Percentiles rank a stretch among this genome's conserved stretches.
Evolutionary conservation across 2,888 invertebrate genomes (phyloP).

Genomic region (Campoplex capitator): DNA sequence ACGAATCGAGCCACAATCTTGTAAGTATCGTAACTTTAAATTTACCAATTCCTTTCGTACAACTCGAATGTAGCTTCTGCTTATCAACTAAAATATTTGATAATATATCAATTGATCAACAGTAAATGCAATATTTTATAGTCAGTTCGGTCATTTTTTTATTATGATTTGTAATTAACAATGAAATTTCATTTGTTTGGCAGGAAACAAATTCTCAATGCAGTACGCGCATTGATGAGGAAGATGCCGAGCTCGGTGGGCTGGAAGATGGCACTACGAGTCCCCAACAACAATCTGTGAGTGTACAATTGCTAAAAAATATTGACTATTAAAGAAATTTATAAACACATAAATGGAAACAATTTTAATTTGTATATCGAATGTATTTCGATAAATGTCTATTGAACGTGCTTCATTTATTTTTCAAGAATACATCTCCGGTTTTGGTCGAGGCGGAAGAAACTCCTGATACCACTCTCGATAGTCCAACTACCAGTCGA

Average conservation of each 20-base stretch:
- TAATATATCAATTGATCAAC: too few relatives aligned
- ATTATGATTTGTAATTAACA: conserved; percentile 58
- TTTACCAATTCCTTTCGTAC: not conserved
- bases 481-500: conserved; percentile 82
- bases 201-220: conserved; percentile 77
- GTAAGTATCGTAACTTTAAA: conserved; percentile 82
- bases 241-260: conserved; percentile 81
- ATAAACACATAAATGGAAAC: not conserved
- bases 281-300: conserved; percentile 75
- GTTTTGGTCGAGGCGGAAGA: conserved; percentile 78
- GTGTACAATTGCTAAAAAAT: conserved; percentile 54
- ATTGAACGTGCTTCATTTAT: not conserved
- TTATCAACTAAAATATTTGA: too few relatives aligned
- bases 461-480: conserved; percentile 77
- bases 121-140: too few relatives aligned
- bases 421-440: conserved; percentile 75
- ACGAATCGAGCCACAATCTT: conserved; percentile 87
- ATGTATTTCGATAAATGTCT: not conserved
- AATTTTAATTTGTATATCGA: not conserved
- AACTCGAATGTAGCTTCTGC: too few relatives aligned
- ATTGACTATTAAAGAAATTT: not conserved
- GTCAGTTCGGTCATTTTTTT: too few relatives aligned
- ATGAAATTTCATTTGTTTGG: conserved; percentile 66
- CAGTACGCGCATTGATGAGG: conserved; percentile 89
- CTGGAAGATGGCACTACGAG: conserved; percentile 79